Percentiles rank a stretch among this genome's conserved stretches.
These are phyloP conservation scores for Apotomis capreana DNA, from an alignment of 2,888 invertebrate genomes.

Conservation along the genomic window DNA sequence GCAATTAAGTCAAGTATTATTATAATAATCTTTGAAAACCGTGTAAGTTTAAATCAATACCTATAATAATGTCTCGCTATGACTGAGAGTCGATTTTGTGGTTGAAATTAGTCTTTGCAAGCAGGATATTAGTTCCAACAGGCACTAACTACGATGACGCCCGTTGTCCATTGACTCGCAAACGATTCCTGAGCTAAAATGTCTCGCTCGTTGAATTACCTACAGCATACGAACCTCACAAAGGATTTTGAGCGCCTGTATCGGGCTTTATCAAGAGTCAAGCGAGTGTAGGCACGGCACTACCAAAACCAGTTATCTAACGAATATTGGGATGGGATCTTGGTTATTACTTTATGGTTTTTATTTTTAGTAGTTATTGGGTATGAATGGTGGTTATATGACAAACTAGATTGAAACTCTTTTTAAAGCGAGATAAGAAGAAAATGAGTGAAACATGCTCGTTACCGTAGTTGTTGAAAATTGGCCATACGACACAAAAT, in stretches of 20 bases:
- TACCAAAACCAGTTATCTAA: conserved; percentile 26
- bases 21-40: no score
- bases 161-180: conserved; percentile 5
- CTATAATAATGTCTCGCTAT: background rate
- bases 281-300: conserved; percentile 32
- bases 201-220: conserved; percentile 33
- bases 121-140: background rate
- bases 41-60: no score
- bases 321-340: conserved; percentile 5
- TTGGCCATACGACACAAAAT: no score
- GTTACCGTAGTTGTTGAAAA: no score
- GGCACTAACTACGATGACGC: background rate
- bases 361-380: background rate
- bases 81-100: background rate
- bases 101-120: background rate
- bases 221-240: conserved; percentile 32
- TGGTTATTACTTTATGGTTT: background rate
- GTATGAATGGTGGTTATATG: no score
- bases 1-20: no score
- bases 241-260: conserved; percentile 33
- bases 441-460: no score
- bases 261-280: conserved; percentile 31
- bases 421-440: background rate
- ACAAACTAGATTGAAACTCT: no score
- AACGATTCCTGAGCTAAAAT: conserved; percentile 13